A percentile compares a stretch with the other conserved stretches of the same genome.
Conservation (phyloP, 2,113 vertebrate genomes). For the Notiomystis cincta region DNA sequence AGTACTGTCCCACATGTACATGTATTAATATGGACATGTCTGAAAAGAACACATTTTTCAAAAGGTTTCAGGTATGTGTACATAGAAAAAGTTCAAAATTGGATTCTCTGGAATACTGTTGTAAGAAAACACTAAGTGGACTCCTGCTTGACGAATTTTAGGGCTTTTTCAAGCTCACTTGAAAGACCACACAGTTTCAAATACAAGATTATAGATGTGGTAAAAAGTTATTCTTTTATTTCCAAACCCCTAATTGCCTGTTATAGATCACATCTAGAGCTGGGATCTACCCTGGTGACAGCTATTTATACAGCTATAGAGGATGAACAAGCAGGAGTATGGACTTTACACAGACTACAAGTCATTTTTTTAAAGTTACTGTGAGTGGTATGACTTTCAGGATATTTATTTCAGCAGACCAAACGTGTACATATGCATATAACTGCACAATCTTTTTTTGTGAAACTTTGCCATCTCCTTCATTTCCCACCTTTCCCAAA, state of each 20-base stretch:
- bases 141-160: background rate
- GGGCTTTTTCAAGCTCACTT: background rate
- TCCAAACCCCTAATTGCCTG: background rate
- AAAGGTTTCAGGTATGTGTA: background rate
- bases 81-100: background rate
- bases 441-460: background rate
- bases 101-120: background rate
- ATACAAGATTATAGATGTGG: background rate
- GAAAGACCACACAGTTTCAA: background rate
- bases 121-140: background rate
- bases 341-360: background rate
- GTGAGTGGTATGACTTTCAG: background rate
- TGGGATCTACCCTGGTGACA: background rate
- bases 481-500: background rate
- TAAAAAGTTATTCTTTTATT: background rate
- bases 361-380: background rate
- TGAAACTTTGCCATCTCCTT: background rate
- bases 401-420: background rate
- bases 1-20: background rate
- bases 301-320: background rate
- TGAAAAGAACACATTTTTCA: background rate
- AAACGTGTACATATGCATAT: rapidly evolving
- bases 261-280: background rate
- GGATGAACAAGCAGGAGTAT: background rate
- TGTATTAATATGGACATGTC: background rate